Evolutionary conservation across 2,113 vertebrate genomes (phyloP).

Genomic region (Crotalus helleri): DNA sequence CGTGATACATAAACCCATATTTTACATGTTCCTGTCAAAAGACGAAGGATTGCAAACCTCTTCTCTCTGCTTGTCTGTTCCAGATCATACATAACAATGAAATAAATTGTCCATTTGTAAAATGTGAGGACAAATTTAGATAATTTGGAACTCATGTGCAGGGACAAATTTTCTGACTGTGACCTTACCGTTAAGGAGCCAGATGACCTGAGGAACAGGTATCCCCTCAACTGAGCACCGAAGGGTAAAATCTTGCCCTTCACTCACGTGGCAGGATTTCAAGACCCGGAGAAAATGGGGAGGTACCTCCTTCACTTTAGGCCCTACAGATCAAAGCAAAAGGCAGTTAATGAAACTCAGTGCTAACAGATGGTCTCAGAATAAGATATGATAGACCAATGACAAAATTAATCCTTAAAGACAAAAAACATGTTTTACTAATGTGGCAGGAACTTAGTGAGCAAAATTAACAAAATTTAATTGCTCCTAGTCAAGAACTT

Average conservation of each 20-base stretch:
- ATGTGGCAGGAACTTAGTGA: not conserved
- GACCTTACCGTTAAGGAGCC: conserved; percentile 84
- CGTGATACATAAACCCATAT: not conserved
- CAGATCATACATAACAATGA: not conserved
- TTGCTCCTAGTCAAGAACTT: not conserved
- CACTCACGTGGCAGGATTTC: conserved; percentile 70
- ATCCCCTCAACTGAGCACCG: conserved; percentile 72
- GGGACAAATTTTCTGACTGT: not conserved
- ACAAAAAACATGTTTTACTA: not conserved
- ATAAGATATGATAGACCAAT: not conserved
- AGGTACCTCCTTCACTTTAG: conserved; percentile 50
- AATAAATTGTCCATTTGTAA: not conserved
- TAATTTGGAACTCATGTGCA: too few relatives aligned
- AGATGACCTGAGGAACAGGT: conserved; percentile 74
- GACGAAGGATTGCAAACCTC: not conserved
- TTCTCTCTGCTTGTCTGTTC: not conserved
- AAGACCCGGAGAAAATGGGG: conserved; percentile 75
- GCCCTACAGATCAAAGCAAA: conserved; percentile 58
- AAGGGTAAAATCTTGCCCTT: conserved; percentile 80
- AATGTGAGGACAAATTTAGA: not conserved
- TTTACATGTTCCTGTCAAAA: not conserved
- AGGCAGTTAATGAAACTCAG: not conserved
- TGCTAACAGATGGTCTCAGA: not conserved
- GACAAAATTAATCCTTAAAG: not conserved
- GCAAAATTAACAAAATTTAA: conserved; percentile 17